Base-by-base conservation (phyloP, 2,888 invertebrate species). In the Conops quadrifasciatus region DNA sequence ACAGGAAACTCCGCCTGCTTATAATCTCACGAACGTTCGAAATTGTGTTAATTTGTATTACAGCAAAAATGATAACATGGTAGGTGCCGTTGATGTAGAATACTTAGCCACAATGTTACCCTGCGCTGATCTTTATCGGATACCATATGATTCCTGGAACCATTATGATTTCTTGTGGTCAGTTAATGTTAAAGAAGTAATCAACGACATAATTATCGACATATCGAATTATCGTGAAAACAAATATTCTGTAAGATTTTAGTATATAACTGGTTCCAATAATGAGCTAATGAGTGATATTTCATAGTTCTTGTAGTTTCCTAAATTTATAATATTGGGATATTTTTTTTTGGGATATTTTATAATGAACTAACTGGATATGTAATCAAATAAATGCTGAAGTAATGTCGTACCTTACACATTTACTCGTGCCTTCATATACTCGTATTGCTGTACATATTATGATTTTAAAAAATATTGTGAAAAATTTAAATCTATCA, bases 141-240 rank as follows among this genome's bases (percentile, higher is more conserved):
- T 91, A 2, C 82, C 87, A 0, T 85, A 88, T 72, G 80, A 79
- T 19, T 85, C 84, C 43, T 93, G 91, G 83, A 91, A 89, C 77
- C 93, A 93, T 80, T 82, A 92, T 75, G 92, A 93, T 81, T 92
- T 91, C 80, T 80, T 91, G 75, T 91, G 90, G 89, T 92, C 89
- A 4, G 88, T 88, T 16, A 88, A 90, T 78, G 89, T 89, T 0
- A 89, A 88, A 76, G 85, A 86, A 58, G 84, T 91, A 69, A 81
- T 92, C 4, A 91, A 90, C 77, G 85, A 89, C 72, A 77, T 78
- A 64, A 81, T 84, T 67, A 79, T 84, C 11, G 77, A 76, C 66
- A 81, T 81, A 73, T 79, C 83, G 67, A 75, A 70, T 47, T 74
- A 72, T 59, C 81, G 83, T 71, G 82, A 82, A 70, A 59, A 73